Evolutionary conservation across 2,797 vertebrate species (phyloP).

Genomic region (Tauraco hartlaubi): DNA sequence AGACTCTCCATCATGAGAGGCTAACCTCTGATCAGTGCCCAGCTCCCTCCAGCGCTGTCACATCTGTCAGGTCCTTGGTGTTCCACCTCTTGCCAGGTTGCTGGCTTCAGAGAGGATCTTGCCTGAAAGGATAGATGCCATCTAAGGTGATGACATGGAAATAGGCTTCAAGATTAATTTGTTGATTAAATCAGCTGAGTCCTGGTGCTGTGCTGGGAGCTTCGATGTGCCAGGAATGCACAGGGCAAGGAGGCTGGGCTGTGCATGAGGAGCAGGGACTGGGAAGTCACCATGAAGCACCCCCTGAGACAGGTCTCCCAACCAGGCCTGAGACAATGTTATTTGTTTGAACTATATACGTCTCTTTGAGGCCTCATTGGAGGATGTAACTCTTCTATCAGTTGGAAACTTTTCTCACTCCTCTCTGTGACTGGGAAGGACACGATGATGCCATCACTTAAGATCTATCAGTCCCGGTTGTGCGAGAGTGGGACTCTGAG

Average conservation of each 20-base stretch:
- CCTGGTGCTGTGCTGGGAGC: neutral
- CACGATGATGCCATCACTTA: rapidly evolving
- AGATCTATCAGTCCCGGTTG: neutral
- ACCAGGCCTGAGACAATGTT: neutral
- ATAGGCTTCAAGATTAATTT: neutral
- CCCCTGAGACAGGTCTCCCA: neutral
- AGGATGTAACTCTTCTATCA: neutral
- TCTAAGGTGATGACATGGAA: neutral
- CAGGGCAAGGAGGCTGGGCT: neutral
- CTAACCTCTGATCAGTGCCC: neutral
- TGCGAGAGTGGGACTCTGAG: neutral
- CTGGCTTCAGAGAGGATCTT: neutral
- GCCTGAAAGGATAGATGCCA: neutral
- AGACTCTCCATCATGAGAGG: rapidly evolving
- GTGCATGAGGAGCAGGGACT: neutral
- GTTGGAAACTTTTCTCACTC: neutral
- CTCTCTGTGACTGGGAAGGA: neutral
- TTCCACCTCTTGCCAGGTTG: rapidly evolving
- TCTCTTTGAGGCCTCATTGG: neutral
- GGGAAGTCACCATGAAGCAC: rapidly evolving
- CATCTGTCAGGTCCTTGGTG: neutral
- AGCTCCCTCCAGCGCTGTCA: neutral
- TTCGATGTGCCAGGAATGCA: neutral
- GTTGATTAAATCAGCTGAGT: neutral
- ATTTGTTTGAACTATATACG: neutral